Conservation (phyloP, 2,113 vertebrate species). For the Rafetus swinhoei region DNA sequence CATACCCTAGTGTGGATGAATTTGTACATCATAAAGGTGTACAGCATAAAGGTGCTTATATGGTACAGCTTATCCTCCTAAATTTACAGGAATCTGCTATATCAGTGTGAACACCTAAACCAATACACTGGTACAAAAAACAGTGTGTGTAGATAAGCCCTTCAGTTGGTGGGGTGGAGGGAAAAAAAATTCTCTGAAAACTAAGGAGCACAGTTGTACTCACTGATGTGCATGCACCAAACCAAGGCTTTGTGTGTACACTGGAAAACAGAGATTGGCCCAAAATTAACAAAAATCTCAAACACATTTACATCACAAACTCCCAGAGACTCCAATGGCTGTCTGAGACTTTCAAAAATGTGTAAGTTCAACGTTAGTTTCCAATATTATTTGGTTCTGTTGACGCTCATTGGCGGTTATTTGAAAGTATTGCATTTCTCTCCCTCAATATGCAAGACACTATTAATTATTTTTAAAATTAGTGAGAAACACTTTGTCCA, state of each 20-base stretch:
- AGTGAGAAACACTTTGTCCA: neutral
- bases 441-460: neutral
- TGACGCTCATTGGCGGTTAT: neutral
- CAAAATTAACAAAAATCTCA: neutral
- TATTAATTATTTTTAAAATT: neutral
- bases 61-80: neutral
- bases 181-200: neutral
- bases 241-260: neutral
- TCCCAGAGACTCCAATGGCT: neutral
- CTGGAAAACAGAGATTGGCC: neutral
- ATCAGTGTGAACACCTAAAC: neutral
- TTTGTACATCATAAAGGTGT: neutral
- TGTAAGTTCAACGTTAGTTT: neutral
- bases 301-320: neutral
- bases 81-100: neutral
- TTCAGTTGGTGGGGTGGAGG: neutral
- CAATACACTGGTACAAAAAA: neutral
- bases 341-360: neutral
- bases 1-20: neutral
- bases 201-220: neutral
- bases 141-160: neutral
- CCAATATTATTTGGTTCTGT: neutral
- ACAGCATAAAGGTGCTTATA: neutral
- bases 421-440: neutral
- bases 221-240: neutral